phyloP scores from a whole-genome alignment of 2,797 vertebrate genomes.

The Parauchenoglanis punctatus region DNA sequence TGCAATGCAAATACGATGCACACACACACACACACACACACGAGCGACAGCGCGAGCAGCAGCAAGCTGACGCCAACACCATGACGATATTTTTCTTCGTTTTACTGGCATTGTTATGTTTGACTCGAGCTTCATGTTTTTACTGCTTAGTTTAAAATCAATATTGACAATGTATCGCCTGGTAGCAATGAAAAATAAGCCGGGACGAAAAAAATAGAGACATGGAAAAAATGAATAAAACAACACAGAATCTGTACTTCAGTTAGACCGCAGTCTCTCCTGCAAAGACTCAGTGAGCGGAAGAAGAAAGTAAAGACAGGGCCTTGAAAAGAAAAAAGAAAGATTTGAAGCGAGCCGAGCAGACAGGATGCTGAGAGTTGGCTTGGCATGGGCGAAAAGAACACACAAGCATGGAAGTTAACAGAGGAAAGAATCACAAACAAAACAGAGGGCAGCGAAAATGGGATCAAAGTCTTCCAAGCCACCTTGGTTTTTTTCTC shows the following conservation, averaged over 20 bases:
- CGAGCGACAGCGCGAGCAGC: slow-evolving; percentile 28
- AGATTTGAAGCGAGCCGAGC: slow-evolving; percentile 23
- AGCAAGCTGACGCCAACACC: slow-evolving; percentile 23
- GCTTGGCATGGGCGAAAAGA: slow-evolving; percentile 39
- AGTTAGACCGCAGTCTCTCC: slow-evolving; percentile 27
- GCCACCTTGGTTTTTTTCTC: slow-evolving; percentile 1
- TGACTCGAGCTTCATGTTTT: slow-evolving; percentile 48
- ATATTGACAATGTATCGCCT: slow-evolving; percentile 57
- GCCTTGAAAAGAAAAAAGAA: slow-evolving; percentile 36
- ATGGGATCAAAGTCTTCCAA: slow-evolving; percentile 37
- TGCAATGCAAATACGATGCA: slow-evolving; percentile 44
- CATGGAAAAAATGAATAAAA: slow-evolving; percentile 29
- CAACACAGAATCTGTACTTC: slow-evolving; percentile 31
- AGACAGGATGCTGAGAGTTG: slow-evolving; percentile 40
- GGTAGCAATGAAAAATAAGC: slow-evolving; percentile 55
- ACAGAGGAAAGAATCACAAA: slow-evolving; percentile 47
- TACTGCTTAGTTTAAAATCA: slow-evolving; percentile 52
- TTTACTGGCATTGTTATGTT: slow-evolving; percentile 55
- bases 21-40: neutral
- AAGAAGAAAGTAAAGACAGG: slow-evolving; percentile 29
- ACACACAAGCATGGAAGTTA: slow-evolving; percentile 36
- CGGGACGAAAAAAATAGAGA: slow-evolving; percentile 21
- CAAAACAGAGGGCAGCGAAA: slow-evolving; percentile 41
- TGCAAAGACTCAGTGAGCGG: slow-evolving; percentile 30
- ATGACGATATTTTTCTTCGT: slow-evolving; percentile 55